Base-by-base conservation (phyloP, 1,140 invertebrate genomes). In the Zaprionus capensis region DNA sequence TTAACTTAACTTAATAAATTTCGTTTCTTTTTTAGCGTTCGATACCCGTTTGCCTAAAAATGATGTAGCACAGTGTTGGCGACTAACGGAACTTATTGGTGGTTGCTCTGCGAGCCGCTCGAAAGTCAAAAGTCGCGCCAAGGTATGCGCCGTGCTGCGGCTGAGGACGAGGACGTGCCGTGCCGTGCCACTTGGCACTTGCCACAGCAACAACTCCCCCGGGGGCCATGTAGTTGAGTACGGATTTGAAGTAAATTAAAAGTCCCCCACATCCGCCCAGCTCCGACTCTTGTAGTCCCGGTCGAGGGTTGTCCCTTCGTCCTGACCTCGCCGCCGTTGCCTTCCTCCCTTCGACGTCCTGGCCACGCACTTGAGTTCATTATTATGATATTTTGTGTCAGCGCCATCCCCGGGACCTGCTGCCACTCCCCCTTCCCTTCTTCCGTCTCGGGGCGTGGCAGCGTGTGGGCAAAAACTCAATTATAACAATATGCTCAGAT, bases 401-500 rank as follows among this genome's bases (percentile, higher is more conserved):
- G 84, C 90, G 79, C 78, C 78, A 78, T 70, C 76, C 64, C 71
- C 69, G 67, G 44, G n/a, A 58, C 67, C 17, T 38, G 49, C 28
- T 58, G 20, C 17, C 53, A 14, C 46, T 20, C 11, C 28, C 9
- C 24, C 49, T 5, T 5, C 22, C 15, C 53, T 20, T 28, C 5
- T 3, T 1, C 5, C 44, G 31, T 34, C 31, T 24, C 2, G 24
- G 70, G 84, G 84, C 84, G 84, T 90, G 84, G 81, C 81, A 71
- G 77, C 62, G 38, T 74, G 76, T 83, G 83, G 78, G 76, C 66
- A 74, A 74, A 88, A 92, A 90, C 84, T 92, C 91, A 91, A 92
- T 92, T 92, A 92, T 92, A 86, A 91, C 91, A 92, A 92, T 92
- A 92, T 92, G 91, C 91, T 90, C 80, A 76, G 82, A 92, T 92